These are phyloP conservation scores for Achroia grisella DNA, from an alignment of 1,140 invertebrate genomes.

Conservation along the genomic window DNA sequence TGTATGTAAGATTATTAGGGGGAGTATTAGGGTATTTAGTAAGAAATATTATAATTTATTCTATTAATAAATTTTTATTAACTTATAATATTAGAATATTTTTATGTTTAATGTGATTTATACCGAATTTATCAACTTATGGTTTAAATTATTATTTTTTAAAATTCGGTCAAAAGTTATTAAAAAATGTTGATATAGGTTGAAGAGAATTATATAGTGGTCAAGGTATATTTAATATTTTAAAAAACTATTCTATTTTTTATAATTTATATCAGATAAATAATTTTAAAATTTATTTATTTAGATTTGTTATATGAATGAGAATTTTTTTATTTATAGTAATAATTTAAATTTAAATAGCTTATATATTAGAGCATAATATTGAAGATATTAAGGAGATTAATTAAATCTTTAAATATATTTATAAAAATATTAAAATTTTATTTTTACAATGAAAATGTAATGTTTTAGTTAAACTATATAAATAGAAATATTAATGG, in stretches of 20 bases:
- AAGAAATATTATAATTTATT: conserved; percentile 48
- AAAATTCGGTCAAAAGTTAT: conserved; percentile 25
- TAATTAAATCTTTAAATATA: conserved; percentile 33
- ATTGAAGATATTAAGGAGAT: conserved; percentile 75
- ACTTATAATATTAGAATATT: conserved; percentile 45
- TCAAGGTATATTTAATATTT: conserved; percentile 40
- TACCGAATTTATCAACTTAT: conserved; percentile 58
- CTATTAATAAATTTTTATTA: conserved; percentile 45
- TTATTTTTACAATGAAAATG: conserved; percentile 76
- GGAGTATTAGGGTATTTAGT: conserved; percentile 48
- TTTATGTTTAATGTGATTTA: conserved; percentile 56
- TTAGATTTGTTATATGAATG: conserved; percentile 58
- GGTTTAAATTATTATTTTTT: conserved; percentile 33
- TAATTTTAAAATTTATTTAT: conserved; percentile 69
- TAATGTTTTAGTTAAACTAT: conserved; percentile 75
- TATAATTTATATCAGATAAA: conserved; percentile 46
- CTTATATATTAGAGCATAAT: conserved; percentile 74
- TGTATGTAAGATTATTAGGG: conserved; percentile 59
- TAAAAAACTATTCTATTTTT: conserved; percentile 37
- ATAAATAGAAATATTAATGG: conserved; percentile 72
- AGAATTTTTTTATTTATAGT: conserved; percentile 56
- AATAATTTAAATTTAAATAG: conserved; percentile 67
- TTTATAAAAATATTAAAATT: conserved; percentile 42
- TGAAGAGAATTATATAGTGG: conserved; percentile 67
- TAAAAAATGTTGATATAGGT: conserved; percentile 60